Evolutionary conservation across 2,888 invertebrate species (phyloP), one percentile per base, ranked within the genome.

Genomic region (Eilema caniola): DNA sequence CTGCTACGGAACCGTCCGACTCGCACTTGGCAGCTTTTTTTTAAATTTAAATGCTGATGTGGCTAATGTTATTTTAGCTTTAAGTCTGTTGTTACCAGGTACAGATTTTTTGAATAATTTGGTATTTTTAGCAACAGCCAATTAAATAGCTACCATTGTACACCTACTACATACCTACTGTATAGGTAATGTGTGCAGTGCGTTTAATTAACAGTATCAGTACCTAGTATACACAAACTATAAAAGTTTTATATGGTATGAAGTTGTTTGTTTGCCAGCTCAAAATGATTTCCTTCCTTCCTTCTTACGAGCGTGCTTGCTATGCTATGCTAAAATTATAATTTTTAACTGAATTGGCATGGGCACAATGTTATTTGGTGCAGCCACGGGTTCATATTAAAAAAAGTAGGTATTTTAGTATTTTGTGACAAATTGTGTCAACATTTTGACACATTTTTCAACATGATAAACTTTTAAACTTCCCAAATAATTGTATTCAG

Each of bases 231-330:
- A 20, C 20, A 5, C 14, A 56, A 16, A 57, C 33, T 24, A 33
- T 60, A 62, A 31, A 62, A 53, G 11, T 37, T 20, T 11, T 57
- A 59, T 25, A 69, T 24, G 23, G 63, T 62, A 25, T 31, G n/a
- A 7, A 24, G 11, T 59, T 47, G 57, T 47, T 64, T 64, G 31
- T 69, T 64, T 53, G 24, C 37, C 47, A 33, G 31, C 31, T 20
- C n/a, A 23, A 23, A 60, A 23, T 53, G 20, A 33, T 65, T 59
- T 69, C 64, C 69, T 65, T 69, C 69, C 69, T 69, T 69, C 69
- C 60, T 69, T 65, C 24, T 57, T 33, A 62, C 25, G 10, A 23
- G 5, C 11, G 56, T 37, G 59, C 23, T 33, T 62, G 37, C 24
- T 53, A 33, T 56, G 2, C 8, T 56, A 28, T 28, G 28, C 23